These are phyloP conservation scores for Kobus ellipsiprymnus DNA, from an alignment of 2,113 vertebrate species.

Conservation along the genomic window DNA sequence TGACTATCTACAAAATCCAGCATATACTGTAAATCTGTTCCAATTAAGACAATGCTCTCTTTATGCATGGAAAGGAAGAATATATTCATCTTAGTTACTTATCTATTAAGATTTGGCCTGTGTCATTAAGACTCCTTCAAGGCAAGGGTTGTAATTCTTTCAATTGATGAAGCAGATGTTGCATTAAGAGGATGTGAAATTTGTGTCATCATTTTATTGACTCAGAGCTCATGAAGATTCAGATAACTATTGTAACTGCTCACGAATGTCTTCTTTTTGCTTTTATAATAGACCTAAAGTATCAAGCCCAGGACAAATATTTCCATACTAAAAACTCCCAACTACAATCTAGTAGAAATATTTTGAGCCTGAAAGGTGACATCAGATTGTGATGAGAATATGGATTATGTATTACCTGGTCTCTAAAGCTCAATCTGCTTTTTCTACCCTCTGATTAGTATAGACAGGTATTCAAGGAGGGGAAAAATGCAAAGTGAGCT, in stretches of 20 bases:
- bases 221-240: conserved; percentile 58
- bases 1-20: not conserved
- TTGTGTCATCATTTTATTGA: conserved; percentile 59
- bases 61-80: not conserved
- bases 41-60: conserved; percentile 54
- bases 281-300: conserved; percentile 50
- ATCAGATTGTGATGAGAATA: conserved; percentile 33
- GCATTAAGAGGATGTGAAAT: conserved; percentile 56
- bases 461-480: conserved; percentile 50
- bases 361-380: conserved; percentile 31
- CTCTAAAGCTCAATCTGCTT: conserved; percentile 18
- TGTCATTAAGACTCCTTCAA: conserved; percentile 54
- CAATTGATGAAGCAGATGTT: conserved; percentile 49
- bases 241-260: conserved; percentile 21
- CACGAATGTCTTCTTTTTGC: conserved; percentile 49
- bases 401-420: not conserved
- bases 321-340: conserved; percentile 23
- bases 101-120: conserved; percentile 38
- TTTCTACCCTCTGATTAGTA: conserved; percentile 30
- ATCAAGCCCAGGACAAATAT: conserved; percentile 26
- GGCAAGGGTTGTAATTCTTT: conserved; percentile 46
- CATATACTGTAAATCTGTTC: not conserved
- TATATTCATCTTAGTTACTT: conserved; percentile 53
- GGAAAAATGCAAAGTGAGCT: conserved; percentile 42
- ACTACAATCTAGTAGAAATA: not conserved